Evolutionary conservation across 2,113 vertebrate species (phyloP), one percentile per base, ranked within the genome.

Genomic region (Bubo bubo): DNA sequence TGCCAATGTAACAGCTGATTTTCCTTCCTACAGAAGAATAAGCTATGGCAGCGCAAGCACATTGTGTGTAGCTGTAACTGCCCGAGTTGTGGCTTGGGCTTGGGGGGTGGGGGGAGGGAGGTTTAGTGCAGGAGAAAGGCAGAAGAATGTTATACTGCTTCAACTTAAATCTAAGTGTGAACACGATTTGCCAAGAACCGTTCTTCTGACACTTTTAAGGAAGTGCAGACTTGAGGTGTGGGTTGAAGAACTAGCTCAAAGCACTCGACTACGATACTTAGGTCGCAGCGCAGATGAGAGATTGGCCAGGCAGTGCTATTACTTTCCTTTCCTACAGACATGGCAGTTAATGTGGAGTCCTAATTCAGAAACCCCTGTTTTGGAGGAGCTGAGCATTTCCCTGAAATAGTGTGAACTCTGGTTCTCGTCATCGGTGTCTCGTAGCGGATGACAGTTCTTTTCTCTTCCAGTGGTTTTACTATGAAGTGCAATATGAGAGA

Each of bases 401-500:
- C 52, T 1, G 13, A 45, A 37, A 4, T 12, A 20, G 43, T 10
- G 34, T 14, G 41, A 35, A 6, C 52, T n/a, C 1, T 0, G 16
- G 16, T 22, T 41, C 62, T 79, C 67, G 0, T 12, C 14, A 0
- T 3, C 19, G 47, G 24, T 27, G 32, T 47, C 60, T 39, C 1
- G 0, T 6, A 26, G 34, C 4, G 2, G 30, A 1, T 26, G 10
- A 10, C 28, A 16, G n/a, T 22, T 60, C 37, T 76, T 47, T 79
- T 67, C 47, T 58, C 53, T 52, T 9, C 18, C 20, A 20, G 75
- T 34, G 58, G 47, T 71, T 82, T 74, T 45, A 27, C 37, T 79
- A 1, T 10, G 35, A 90, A 92, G 89, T 94, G 95, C 92, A 96
- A 92, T 92, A 92, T 2, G 59, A 68, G 77, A 34, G 70, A 28